Percentiles rank a stretch among this genome's conserved stretches.
Evolutionary conservation across 2,113 vertebrate species (phyloP).

Genomic region (Cyanoramphus novaezelandiae): DNA sequence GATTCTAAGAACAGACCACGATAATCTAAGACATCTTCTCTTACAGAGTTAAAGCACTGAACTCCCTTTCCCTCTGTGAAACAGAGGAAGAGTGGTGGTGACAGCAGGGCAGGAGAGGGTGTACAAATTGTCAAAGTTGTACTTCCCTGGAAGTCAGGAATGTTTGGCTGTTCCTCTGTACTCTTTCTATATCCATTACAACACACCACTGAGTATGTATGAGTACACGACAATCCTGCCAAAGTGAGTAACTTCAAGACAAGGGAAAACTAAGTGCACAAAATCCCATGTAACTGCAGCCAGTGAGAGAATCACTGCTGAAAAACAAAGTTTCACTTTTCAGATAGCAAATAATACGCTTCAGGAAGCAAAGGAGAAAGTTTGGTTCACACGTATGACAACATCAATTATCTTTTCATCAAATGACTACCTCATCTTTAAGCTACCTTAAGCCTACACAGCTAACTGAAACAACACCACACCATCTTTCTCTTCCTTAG

Average conservation of each 20-base stretch:
- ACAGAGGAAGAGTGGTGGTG: neutral
- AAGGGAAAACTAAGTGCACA: neutral
- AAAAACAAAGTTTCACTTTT: neutral
- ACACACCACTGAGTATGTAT: fast-evolving
- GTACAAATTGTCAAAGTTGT: neutral
- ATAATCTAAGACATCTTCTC: neutral
- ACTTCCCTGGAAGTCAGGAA: neutral
- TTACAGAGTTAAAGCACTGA: neutral
- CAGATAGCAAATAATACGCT: fast-evolving
- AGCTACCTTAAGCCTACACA: neutral
- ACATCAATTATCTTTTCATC: neutral
- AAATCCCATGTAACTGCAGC: neutral
- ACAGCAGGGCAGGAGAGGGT: neutral
- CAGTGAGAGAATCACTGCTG: neutral
- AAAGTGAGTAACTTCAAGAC: neutral
- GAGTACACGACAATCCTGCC: fast-evolving
- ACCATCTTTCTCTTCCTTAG: neutral
- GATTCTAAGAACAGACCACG: neutral
- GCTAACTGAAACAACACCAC: neutral
- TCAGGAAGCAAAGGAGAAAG: neutral
- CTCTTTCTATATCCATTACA: neutral
- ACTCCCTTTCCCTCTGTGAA: neutral
- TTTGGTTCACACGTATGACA: neutral
- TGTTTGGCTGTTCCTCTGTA: neutral
- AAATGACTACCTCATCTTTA: neutral